A percentile compares a stretch with the other conserved stretches of the same genome.
phyloP scores from a whole-genome alignment of 2,113 vertebrate species.

The Plestiodon gilberti region DNA sequence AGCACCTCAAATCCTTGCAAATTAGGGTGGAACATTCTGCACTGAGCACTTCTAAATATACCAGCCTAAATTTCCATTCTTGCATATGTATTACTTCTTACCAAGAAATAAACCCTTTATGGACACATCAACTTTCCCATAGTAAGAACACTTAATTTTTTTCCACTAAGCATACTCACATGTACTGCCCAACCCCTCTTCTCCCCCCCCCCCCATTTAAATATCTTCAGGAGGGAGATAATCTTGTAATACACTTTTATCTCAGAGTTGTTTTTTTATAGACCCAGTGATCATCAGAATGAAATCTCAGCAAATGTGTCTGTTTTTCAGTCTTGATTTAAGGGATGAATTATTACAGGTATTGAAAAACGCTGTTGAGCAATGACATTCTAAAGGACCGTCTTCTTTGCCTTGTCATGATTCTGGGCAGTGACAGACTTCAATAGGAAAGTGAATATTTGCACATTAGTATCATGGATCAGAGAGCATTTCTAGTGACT shows the following conservation, averaged over 20 bases:
- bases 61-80: neutral
- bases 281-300: neutral
- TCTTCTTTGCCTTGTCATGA: neutral
- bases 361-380: neutral
- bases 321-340: neutral
- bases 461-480: neutral
- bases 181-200: neutral
- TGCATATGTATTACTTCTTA: neutral
- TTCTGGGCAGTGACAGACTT: neutral
- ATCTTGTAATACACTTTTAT: neutral
- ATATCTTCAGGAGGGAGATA: neutral
- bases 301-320: neutral
- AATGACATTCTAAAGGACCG: neutral
- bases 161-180: neutral
- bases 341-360: neutral
- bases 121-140: neutral
- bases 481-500: neutral
- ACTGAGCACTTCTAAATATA: neutral
- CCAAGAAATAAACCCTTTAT: too few relatives aligned
- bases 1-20: neutral
- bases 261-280: slow-evolving; percentile 18
- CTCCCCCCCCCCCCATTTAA: neutral
- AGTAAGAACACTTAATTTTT: neutral
- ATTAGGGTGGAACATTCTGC: neutral
- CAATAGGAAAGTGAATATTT: neutral